phyloP scores from a whole-genome alignment of 2,797 vertebrate species.

The Sarcophilus harrisii region DNA sequence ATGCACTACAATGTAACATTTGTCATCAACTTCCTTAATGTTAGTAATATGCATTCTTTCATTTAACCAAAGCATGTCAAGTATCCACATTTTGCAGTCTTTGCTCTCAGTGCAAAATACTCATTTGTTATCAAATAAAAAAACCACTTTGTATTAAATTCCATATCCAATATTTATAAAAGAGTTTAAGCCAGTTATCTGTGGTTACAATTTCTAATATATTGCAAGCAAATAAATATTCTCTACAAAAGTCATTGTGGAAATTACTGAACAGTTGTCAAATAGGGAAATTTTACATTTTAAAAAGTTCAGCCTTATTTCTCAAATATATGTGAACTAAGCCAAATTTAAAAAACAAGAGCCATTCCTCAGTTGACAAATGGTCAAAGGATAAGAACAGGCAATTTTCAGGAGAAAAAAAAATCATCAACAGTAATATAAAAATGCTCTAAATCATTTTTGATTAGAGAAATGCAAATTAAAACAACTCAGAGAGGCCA shows the following conservation, averaged over 20 bases:
- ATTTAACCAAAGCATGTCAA: neutral
- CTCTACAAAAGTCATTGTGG: neutral
- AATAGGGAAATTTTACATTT: neutral
- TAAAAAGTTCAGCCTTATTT: neutral
- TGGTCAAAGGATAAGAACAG: neutral
- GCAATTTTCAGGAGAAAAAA: neutral
- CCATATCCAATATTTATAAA: constrained; percentile 15
- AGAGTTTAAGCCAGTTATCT: constrained; percentile 21
- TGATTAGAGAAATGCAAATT: neutral
- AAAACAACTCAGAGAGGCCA: neutral
- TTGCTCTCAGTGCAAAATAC: too few relatives aligned
- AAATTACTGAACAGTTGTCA: neutral
- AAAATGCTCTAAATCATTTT: neutral
- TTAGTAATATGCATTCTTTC: neutral
- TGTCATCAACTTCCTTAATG: neutral
- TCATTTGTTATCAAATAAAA: too few relatives aligned
- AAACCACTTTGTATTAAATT: neutral
- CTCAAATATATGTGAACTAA: neutral
- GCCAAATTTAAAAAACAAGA: neutral
- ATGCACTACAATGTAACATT: too few relatives aligned
- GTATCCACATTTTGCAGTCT: too few relatives aligned
- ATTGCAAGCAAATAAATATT: neutral
- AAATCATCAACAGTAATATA: neutral
- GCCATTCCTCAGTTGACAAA: neutral
- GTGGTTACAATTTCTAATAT: neutral